A percentile compares a stretch with the other conserved stretches of the same genome.
Conservation (phyloP, 92 coral and sea anemone species). For the Porites lobata region DNA sequence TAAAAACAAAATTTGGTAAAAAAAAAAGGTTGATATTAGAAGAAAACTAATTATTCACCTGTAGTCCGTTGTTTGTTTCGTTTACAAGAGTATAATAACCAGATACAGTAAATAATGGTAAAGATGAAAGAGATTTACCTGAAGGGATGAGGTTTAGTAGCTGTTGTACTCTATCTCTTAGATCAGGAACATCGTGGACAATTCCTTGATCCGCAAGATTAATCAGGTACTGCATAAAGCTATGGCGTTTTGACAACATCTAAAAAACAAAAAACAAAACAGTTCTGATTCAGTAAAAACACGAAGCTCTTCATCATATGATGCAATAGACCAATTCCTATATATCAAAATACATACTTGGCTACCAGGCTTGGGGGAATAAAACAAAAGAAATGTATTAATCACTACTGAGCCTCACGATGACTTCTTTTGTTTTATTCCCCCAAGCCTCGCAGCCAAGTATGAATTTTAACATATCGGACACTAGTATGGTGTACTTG, state of each 20-base stretch:
- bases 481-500: no score
- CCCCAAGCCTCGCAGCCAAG: no score
- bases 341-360: no score
- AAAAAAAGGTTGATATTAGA: no score
- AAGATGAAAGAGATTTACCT: constrained; percentile 49
- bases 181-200: constrained; percentile 80
- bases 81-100: neutral
- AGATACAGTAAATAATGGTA: neutral
- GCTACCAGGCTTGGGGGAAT: no score
- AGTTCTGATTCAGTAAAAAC: neutral
- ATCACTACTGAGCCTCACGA: no score
- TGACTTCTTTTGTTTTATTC: no score
- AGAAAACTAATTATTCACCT: no score
- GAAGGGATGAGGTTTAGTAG: constrained; percentile 93
- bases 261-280: constrained; percentile 11
- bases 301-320: neutral
- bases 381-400: no score
- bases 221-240: constrained; percentile 85
- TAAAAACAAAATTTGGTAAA: no score
- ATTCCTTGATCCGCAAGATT: constrained; percentile 93
- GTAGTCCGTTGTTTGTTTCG: neutral
- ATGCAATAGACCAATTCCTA: no score
- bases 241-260: constrained; percentile 91
- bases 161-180: constrained; percentile 92
- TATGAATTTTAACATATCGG: no score